A percentile compares a stretch with the other conserved stretches of the same genome.
Evolutionary conservation across 1,140 invertebrate genomes (phyloP).

Genomic region (Lasioglossum baleicum): DNA sequence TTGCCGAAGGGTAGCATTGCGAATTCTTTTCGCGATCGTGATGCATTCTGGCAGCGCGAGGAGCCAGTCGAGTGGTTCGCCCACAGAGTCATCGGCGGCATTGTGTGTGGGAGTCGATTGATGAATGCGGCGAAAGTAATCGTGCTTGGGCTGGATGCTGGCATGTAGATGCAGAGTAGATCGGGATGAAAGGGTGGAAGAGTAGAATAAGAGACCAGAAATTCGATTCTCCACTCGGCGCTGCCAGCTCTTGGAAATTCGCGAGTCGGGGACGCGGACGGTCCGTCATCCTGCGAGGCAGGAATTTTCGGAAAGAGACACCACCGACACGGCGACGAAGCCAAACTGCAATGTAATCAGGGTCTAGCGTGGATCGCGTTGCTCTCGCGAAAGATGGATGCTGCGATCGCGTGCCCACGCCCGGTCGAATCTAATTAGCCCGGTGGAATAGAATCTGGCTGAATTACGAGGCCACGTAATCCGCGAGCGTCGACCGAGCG

Average conservation of each 20-base stretch:
- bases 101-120: neutral
- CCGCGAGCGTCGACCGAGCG: neutral
- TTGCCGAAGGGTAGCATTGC: neutral
- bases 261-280: neutral
- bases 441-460: conserved; percentile 23
- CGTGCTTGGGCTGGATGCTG: no score
- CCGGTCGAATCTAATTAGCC: conserved; percentile 49
- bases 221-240: no score
- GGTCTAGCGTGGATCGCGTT: neutral
- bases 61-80: neutral
- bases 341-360: conserved; percentile 9
- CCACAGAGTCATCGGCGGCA: neutral
- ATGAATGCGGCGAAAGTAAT: no score
- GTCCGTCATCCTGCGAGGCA: neutral
- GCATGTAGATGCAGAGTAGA: no score
- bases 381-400: conserved; percentile 22
- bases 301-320: neutral
- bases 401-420: conserved; percentile 16
- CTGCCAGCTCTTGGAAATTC: neutral
- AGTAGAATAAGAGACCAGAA: no score
- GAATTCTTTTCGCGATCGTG: conserved; percentile 5
- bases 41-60: neutral
- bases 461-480: conserved; percentile 28
- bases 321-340: no score
- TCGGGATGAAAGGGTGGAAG: no score